Evolutionary conservation across 2,113 vertebrate genomes (phyloP).

Genomic region (Pedetes capensis): DNA sequence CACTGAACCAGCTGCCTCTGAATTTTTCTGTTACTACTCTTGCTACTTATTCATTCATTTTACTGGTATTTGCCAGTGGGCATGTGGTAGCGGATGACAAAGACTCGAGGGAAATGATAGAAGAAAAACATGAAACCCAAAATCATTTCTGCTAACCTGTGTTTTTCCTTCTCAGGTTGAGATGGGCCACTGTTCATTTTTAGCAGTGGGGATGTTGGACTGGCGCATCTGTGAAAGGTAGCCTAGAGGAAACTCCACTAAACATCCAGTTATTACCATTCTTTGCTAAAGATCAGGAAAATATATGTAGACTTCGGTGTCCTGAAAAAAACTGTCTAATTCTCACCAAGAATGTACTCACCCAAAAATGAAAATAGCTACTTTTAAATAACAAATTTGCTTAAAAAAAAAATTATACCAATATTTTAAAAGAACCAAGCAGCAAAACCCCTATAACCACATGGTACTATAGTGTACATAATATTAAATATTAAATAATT

Average conservation of each 20-base stretch:
- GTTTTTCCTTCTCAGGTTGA: background rate
- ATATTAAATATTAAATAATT: background rate
- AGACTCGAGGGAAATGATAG: background rate
- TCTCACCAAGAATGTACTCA: slow-evolving; percentile 1
- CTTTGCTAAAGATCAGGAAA: background rate
- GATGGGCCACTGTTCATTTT: background rate
- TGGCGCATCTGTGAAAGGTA: background rate
- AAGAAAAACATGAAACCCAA: slow-evolving; percentile 32
- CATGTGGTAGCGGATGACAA: background rate
- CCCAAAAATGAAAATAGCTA: slow-evolving; percentile 1
- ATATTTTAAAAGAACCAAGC: slow-evolving; percentile 10
- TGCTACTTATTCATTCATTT: background rate
- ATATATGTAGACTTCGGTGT: background rate
- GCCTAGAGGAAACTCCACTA: background rate
- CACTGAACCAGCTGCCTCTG: background rate
- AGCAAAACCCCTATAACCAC: background rate
- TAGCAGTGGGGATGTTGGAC: background rate
- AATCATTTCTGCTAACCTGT: background rate
- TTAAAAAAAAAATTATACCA: background rate
- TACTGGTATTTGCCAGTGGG: background rate
- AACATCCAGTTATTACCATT: background rate
- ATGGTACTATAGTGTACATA: background rate
- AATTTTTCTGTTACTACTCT: background rate
- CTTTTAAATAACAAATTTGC: background rate
- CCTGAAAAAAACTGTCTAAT: background rate